Evolutionary conservation across 2,888 invertebrate genomes (phyloP).

Genomic region (Drosophila rellima): DNA sequence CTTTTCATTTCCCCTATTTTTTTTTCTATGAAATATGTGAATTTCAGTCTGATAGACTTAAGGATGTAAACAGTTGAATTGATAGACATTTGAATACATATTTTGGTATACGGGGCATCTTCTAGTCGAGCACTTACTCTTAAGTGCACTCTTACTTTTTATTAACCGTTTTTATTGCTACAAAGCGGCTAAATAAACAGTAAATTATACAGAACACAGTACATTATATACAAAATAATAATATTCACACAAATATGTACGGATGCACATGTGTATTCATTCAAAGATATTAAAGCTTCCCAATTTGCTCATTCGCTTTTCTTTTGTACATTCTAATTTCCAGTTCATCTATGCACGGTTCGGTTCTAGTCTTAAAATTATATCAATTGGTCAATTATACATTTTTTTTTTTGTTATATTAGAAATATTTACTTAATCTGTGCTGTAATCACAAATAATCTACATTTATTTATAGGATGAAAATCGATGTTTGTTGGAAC

Average conservation of each 20-base stretch:
- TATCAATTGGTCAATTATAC: neutral
- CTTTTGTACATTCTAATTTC: conserved; percentile 14
- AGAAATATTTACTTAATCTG: neutral
- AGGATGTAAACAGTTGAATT: neutral
- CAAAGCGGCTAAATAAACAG: conserved; percentile 13
- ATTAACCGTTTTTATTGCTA: conserved; percentile 13
- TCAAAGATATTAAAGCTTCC: conserved; percentile 4
- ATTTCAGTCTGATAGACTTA: neutral
- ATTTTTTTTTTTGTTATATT: neutral
- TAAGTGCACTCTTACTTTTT: conserved; percentile 2
- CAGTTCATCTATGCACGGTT: conserved; percentile 12
- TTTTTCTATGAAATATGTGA: neutral
- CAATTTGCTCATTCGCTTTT: conserved; percentile 6
- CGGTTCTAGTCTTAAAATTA: conserved; percentile 7
- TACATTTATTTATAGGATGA: conserved; percentile 90
- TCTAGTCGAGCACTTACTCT: neutral
- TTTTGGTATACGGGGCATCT: conserved; percentile 1
- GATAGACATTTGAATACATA: neutral
- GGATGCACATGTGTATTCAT: neutral
- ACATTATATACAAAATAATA: conserved; percentile 9
- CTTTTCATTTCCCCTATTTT: neutral
- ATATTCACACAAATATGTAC: conserved; percentile 9
- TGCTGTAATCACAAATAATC: neutral
- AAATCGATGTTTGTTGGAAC: conserved; percentile 93
- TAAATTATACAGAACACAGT: conserved; percentile 3